Conservation (phyloP, 2,888 invertebrate species). For the Oasisia sp. region DNA sequence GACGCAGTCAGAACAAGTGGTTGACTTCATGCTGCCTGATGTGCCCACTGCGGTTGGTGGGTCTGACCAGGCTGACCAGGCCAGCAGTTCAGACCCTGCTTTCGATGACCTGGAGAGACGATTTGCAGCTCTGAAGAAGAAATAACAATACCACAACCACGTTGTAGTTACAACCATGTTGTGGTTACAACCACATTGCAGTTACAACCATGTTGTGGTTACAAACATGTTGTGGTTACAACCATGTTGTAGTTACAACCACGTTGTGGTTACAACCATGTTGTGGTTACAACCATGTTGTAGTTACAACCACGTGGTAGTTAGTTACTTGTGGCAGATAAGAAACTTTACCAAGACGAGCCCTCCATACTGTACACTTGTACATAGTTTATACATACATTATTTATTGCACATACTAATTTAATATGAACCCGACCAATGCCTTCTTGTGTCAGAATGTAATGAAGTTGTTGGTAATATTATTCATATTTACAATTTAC, state of each 20-base stretch:
- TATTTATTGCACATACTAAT: background rate
- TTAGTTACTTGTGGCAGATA: too few species aligned
- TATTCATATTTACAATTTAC: background rate
- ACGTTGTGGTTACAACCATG: too few species aligned
- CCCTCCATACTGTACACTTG: background rate
- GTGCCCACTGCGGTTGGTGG: background rate
- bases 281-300: too few species aligned
- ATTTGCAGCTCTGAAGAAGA: background rate
- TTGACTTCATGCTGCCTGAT: background rate
- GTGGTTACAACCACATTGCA: too few species aligned
- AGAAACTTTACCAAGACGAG: background rate
- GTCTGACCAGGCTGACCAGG: background rate
- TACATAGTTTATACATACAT: background rate
- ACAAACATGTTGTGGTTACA: too few species aligned
- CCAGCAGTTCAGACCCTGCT: background rate
- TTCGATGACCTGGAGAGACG: background rate
- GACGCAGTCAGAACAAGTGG: background rate
- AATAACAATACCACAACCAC: background rate
- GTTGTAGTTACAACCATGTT: too few species aligned
- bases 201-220: too few species aligned
- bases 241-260: too few species aligned
- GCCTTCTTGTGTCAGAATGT: background rate
- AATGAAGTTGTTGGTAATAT: background rate
- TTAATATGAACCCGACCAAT: background rate
- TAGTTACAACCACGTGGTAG: too few species aligned